A percentile compares a stretch with the other conserved stretches of the same genome.
These are phyloP conservation scores for Xiphorhynchus elegans DNA, from an alignment of 2,113 vertebrate species.

Conservation along the genomic window DNA sequence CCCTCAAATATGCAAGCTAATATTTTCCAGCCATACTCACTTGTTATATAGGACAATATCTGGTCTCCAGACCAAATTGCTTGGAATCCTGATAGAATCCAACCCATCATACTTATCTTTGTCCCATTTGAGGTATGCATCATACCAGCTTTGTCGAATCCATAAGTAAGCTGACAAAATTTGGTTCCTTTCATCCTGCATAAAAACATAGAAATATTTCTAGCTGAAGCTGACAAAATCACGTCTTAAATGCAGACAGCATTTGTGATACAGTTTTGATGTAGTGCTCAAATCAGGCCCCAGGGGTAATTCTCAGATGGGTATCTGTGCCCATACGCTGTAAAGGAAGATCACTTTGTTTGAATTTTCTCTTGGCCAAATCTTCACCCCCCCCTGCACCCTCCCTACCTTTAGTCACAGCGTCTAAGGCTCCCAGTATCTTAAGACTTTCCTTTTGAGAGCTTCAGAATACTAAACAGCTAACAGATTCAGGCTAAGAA, in stretches of 20 bases:
- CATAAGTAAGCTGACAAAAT: constrained; percentile 94
- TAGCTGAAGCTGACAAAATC: background rate
- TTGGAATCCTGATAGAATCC: constrained; percentile 95
- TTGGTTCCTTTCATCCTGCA: constrained; percentile 95
- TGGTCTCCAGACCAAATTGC: constrained; percentile 93
- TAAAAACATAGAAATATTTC: background rate
- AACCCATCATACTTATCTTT: constrained; percentile 92
- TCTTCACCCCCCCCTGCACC: background rate
- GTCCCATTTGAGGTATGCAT: constrained; percentile 92
- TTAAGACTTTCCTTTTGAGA: background rate
- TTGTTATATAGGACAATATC: constrained; percentile 98
- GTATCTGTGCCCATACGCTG: too few relatives aligned
- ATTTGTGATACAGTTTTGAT: background rate
- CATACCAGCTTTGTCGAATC: constrained; percentile 94
- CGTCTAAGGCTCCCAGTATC: background rate
- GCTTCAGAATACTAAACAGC: background rate
- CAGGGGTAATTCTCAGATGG: background rate
- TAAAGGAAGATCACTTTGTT: background rate
- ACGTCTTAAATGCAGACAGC: background rate
- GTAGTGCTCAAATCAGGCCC: background rate
- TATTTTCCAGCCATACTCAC: constrained; percentile 73
- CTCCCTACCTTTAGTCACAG: background rate
- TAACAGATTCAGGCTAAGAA: background rate
- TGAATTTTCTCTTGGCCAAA: background rate
- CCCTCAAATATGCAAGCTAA: background rate